These are phyloP conservation scores for Eurypyga helias DNA, from an alignment of 2,113 vertebrate genomes.

Conservation along the genomic window DNA sequence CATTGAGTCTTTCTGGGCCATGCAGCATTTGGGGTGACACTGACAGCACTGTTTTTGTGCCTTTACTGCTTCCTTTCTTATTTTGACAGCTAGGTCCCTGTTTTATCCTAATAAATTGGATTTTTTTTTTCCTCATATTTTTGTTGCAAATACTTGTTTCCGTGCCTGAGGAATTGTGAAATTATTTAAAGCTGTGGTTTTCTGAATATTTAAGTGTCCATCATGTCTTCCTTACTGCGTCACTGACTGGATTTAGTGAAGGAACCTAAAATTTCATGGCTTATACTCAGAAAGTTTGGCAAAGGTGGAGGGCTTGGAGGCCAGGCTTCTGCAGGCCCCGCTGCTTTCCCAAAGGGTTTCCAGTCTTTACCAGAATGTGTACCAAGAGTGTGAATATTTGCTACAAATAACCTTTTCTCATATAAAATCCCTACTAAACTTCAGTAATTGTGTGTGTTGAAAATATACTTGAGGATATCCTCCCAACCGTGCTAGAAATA, in stretches of 20 bases:
- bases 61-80: not conserved
- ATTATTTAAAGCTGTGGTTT: not conserved
- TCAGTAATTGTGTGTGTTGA: not conserved
- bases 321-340: not conserved
- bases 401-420: not conserved
- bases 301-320: not conserved
- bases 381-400: not conserved
- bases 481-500: not conserved
- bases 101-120: not conserved
- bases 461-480: not conserved
- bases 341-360: not conserved
- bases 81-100: not conserved
- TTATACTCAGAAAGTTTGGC: not conserved
- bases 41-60: not conserved
- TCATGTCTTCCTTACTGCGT: not conserved
- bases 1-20: not conserved
- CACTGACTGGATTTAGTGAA: not conserved
- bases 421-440: not conserved
- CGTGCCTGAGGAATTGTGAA: not conserved
- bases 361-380: not conserved
- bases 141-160: not conserved
- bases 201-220: not conserved
- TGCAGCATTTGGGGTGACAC: not conserved
- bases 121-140: not conserved
- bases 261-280: not conserved